Evolutionary conservation across 1,140 invertebrate species (phyloP), one percentile per base, ranked within the genome.

Genomic region (Cephus cinctus): DNA sequence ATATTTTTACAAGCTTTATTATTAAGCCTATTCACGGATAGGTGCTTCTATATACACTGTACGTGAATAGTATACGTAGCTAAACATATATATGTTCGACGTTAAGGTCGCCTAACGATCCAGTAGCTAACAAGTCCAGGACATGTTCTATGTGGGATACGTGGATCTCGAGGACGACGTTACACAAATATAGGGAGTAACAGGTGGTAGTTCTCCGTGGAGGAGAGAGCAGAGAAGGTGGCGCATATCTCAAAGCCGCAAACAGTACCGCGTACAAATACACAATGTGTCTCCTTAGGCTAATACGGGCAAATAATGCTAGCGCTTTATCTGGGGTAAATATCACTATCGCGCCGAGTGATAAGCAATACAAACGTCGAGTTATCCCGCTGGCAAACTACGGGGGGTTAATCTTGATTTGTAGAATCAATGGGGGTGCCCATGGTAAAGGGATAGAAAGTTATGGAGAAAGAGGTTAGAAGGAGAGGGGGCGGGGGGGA

Each of bases 301-400:
- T 58, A 54, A 56, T 47, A 54, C 43, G 38, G 30, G 42, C 54
- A 61, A 61, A 55, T 53, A 53, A 50, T 57, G 45, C 25, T 35
- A 11, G 15, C 32, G 23, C 15, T 44, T 65, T 67, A 64, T 67
- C 60, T 54, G 15, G 49, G 32, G 53, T 56, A 67, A 66, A 70
- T 62, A 70, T 70, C 65, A 66, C 59, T 65, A 66, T 70, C 61
- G 61, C 43, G 39, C 9, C 15, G 16, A n/a, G 18, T 23, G 58
- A 63, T 61, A 61, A 63, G 56, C 43, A 47, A 40, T 43, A 30
- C 39, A 42, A 50, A 48, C 45, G 47, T 44, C 50, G 43, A 52
- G 50, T 50, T 52, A 48, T 55, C 54, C 47, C 46, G 41, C 43
- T 38, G 54, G 47, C 42, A 46, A 56, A 50, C 38, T 27, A 18